Percentiles rank a stretch among this genome's conserved stretches.
Conservation (phyloP, 2,113 vertebrate species). For the Ammodytes dubius region DNA sequence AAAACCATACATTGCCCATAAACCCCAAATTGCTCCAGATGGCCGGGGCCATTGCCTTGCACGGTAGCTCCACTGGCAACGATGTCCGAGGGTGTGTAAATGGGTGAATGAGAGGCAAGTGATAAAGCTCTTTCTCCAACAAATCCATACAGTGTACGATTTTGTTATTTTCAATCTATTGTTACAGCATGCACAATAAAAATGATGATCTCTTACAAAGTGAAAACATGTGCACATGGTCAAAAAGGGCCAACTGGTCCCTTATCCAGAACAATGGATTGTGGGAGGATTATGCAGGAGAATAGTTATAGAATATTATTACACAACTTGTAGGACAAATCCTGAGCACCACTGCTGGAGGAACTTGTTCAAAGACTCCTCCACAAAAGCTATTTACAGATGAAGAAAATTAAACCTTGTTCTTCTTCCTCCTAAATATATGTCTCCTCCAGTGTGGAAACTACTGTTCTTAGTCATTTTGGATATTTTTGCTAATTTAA, state of each 20-base stretch:
- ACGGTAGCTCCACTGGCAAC: background rate
- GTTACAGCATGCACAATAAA: no score
- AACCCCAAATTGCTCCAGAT: background rate
- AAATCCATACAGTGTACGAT: no score
- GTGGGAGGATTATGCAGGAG: background rate
- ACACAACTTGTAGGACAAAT: background rate
- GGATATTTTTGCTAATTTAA: background rate
- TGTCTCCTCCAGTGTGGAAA: background rate
- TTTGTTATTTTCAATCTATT: no score
- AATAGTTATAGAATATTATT: background rate
- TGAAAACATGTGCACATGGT: no score
- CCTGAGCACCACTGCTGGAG: background rate
- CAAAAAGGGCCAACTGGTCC: no score
- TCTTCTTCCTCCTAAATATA: background rate
- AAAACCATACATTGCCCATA: background rate
- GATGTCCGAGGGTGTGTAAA: background rate
- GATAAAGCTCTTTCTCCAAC: background rate
- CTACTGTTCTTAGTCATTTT: background rate
- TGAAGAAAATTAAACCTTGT: background rate
- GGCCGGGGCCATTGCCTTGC: background rate
- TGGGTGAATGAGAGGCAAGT: background rate
- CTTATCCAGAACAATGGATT: background rate
- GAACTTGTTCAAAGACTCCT: background rate
- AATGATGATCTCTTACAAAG: no score
- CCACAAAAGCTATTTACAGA: background rate